Evolutionary conservation across 2,888 invertebrate genomes (phyloP), one percentile per base, ranked within the genome.

Genomic region (Andrena praecox): DNA sequence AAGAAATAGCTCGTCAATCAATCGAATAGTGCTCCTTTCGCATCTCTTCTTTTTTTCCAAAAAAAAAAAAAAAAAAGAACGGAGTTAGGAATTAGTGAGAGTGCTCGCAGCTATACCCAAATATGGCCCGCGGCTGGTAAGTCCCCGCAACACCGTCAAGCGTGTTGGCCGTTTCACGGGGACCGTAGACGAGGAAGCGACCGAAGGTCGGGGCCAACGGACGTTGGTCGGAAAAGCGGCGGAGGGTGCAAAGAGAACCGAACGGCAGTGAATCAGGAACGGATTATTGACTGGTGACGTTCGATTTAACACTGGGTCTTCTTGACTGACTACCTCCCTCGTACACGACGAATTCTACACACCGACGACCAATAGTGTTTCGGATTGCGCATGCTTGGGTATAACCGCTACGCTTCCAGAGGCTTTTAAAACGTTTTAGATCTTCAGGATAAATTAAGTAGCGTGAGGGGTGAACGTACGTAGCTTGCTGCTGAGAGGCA

Each of bases 401-500:
- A 93, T 93, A 93, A 92, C 93, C 92, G 92, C 92, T 80, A 56
- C 76, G 72, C 80, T 78, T 80, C 84, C 75, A 76, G 76, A 91
- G 90, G 87, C 85, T 85, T 90, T 89, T 88, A 84, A 88, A 79
- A 90, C 88, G 89, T 90, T 82, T 89, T 88, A 88, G 89, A 91
- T 89, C 86, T 90, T 91, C 91, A 92, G 90, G 90, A 20, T 92
- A 92, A 93, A 92, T 92, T 92, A 93, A 92, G 89, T 93, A 93
- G 90, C 91, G 91, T 92, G 91, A 91, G 91, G 92, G 91, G 90
- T 93, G 90, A 94, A 97, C 97, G 96, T 98, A 98, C 98, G 97
- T 98, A 96, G 97, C 97, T 96, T 97, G 97, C 96, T 97, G 97
- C 96, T 97, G 97, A 95, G 97, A 97, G 95, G 97, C 97, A 95